phyloP scores from a whole-genome alignment of 1,140 invertebrate genomes.

The Trachelipus rathkii region DNA sequence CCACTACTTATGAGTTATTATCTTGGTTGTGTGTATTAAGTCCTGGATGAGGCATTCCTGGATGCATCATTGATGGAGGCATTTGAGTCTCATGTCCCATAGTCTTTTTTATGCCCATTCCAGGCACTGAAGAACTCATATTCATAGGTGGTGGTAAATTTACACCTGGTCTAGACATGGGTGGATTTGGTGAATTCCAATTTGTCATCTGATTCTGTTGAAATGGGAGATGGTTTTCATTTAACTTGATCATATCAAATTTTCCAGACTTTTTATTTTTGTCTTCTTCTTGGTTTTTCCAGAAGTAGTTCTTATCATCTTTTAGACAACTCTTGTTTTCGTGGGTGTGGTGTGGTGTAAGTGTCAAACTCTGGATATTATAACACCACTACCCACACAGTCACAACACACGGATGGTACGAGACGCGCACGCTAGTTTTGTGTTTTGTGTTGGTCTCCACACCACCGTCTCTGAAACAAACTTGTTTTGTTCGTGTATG shows the following conservation, averaged over 20 bases:
- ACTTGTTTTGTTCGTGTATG: too few relatives aligned
- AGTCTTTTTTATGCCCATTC: background rate
- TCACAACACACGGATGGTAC: too few relatives aligned
- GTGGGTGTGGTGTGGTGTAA: too few relatives aligned
- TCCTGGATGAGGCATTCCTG: constrained; percentile 17
- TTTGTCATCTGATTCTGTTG: constrained; percentile 34
- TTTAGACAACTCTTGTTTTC: too few relatives aligned
- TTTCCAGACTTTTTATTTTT: constrained; percentile 1
- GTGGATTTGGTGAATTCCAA: constrained; percentile 14
- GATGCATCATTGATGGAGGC: constrained; percentile 26
- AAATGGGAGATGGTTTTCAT: constrained; percentile 6
- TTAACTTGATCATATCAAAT: background rate
- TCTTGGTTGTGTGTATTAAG: background rate
- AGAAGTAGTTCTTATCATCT: too few relatives aligned
- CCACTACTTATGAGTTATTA: too few relatives aligned
- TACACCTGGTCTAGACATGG: constrained; percentile 11
- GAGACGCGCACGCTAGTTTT: too few relatives aligned
- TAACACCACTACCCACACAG: too few relatives aligned
- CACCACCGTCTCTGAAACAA: too few relatives aligned
- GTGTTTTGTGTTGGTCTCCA: too few relatives aligned
- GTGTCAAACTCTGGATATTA: too few relatives aligned
- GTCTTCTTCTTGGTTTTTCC: too few relatives aligned
- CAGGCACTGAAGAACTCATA: constrained; percentile 17
- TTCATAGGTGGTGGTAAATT: constrained; percentile 50
- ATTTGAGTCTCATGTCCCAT: constrained; percentile 8